Evolutionary conservation across 2,797 vertebrate genomes (phyloP).

Genomic region (Sebastes minor): DNA sequence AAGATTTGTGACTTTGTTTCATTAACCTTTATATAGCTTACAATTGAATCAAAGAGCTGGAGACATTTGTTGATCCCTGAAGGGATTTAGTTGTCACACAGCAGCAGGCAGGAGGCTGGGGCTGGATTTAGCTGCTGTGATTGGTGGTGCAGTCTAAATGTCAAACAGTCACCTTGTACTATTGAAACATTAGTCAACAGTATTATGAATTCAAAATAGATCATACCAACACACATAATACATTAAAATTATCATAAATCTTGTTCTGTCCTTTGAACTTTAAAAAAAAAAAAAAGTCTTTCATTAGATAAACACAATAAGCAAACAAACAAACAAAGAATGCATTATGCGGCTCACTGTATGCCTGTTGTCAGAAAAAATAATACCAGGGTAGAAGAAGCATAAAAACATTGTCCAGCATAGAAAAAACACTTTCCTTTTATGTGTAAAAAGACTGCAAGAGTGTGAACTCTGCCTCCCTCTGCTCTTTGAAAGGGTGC

Average conservation of each 20-base stretch:
- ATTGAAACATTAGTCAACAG: not conserved
- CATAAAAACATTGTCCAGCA: not conserved
- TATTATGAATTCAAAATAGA: not conserved
- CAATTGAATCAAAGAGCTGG: constrained; percentile 27
- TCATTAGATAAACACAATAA: too few relatives aligned
- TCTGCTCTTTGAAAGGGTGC: constrained; percentile 17
- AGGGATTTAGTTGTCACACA: constrained; percentile 29
- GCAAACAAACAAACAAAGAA: not conserved
- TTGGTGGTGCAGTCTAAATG: constrained; percentile 26
- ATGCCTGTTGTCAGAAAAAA: not conserved
- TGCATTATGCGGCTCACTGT: not conserved
- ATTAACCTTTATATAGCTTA: constrained; percentile 34
- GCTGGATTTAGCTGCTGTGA: constrained; percentile 23
- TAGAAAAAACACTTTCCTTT: not conserved
- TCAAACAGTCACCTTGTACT: constrained; percentile 3
- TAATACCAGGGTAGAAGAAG: not conserved
- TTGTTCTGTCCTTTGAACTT: not conserved
- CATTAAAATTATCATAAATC: not conserved
- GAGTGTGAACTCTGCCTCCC: constrained; percentile 7
- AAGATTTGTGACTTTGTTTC: constrained; percentile 19
- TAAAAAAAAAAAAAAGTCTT: too few relatives aligned
- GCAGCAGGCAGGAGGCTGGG: not conserved
- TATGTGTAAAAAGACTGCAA: not conserved
- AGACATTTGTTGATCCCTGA: constrained; percentile 40
- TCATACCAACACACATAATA: not conserved